Percentiles rank a stretch among this genome's conserved stretches.
phyloP scores from a whole-genome alignment of 2,113 vertebrate genomes.

The Vanacampus margaritifer region DNA sequence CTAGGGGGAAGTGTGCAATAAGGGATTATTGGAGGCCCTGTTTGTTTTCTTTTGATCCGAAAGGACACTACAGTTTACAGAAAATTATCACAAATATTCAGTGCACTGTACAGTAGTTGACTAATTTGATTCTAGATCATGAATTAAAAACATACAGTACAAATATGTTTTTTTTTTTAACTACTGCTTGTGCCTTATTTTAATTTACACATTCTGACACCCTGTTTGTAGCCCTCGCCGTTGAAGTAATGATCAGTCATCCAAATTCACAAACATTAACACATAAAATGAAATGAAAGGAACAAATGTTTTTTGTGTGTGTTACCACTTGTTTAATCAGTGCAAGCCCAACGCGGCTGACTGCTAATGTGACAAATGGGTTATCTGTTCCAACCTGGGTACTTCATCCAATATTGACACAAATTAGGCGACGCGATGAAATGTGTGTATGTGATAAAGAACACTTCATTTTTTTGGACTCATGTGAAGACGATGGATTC shows the following conservation, averaged over 20 bases:
- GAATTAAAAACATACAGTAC: too few species aligned
- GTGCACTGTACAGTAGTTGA: neutral
- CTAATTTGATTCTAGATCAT: neutral
- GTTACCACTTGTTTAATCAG: slow-evolving; percentile 65
- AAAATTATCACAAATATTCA: neutral
- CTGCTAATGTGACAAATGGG: slow-evolving; percentile 75
- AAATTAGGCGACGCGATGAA: slow-evolving; percentile 63
- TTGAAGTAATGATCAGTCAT: neutral
- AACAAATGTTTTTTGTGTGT: slow-evolving; percentile 24
- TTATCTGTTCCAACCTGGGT: slow-evolving; percentile 71
- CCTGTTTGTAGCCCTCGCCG: neutral
- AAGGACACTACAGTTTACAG: too few species aligned
- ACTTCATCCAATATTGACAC: slow-evolving; percentile 79
- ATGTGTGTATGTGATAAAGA: slow-evolving; percentile 15
- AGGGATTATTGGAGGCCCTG: neutral
- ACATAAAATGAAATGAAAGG: neutral
- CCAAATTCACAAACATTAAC: neutral
- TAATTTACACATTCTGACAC: too few species aligned
- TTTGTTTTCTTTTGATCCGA: neutral
- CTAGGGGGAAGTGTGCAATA: neutral
- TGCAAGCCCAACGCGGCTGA: slow-evolving; percentile 67
- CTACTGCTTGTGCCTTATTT: too few species aligned
- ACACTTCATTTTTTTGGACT: neutral
- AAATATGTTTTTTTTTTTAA: too few species aligned
- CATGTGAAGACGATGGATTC: neutral